Conservation (phyloP, 2,113 vertebrate genomes). For the Saguinus midas region DNA sequence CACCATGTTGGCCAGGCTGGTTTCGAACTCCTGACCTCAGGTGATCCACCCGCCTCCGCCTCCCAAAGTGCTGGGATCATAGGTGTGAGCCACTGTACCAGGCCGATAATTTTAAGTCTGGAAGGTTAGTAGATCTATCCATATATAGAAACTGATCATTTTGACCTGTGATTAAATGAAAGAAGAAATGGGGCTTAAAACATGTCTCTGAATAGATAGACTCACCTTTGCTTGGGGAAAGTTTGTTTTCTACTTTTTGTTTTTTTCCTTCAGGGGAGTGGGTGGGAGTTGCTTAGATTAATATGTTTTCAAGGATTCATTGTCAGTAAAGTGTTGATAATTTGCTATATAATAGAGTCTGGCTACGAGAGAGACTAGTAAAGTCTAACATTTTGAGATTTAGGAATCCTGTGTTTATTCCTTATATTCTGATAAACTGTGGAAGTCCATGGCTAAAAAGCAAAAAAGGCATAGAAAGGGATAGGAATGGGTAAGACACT, state of each 20-base stretch:
- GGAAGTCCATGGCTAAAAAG: not conserved
- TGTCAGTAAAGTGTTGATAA: not conserved
- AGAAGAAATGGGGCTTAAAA: slow-evolving; percentile 6
- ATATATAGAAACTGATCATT: not conserved
- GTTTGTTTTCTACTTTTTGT: not conserved
- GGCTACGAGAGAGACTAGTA: not conserved
- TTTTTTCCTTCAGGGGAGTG: not conserved
- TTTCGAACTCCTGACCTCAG: no score
- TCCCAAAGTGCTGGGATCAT: no score
- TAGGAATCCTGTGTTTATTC: not conserved
- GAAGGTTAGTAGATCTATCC: not conserved
- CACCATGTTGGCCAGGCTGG: no score
- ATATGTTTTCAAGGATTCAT: not conserved
- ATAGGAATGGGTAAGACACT: not conserved
- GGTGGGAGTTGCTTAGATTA: not conserved
- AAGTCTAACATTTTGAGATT: not conserved
- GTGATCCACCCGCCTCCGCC: no score
- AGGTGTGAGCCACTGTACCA: no score
- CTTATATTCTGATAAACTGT: not conserved
- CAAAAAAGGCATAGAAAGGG: not conserved
- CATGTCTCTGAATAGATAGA: slow-evolving; percentile 9
- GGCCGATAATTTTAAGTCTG: no score
- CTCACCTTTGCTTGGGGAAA: not conserved
- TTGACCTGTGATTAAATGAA: not conserved
- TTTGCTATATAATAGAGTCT: not conserved